phyloP scores from a whole-genome alignment of 1,140 invertebrate species.

The Elymnias hypermnestra region DNA sequence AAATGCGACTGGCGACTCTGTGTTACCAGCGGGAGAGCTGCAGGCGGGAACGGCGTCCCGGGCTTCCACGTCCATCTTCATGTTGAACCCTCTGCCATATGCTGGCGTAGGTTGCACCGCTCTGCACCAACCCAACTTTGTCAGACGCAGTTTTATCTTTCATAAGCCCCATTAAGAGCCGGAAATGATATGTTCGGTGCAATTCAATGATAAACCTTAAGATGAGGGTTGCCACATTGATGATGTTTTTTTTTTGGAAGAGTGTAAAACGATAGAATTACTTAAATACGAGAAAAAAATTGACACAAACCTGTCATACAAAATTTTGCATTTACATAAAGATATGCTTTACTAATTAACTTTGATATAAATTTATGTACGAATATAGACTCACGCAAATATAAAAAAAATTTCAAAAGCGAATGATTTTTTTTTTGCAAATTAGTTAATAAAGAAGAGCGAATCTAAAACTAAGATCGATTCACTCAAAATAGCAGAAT shows the following conservation, averaged over 20 bases:
- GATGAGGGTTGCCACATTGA: no score
- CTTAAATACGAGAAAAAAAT: no score
- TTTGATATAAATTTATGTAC: no score
- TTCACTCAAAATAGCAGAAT: no score
- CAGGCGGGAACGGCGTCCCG: slow-evolving; percentile 38
- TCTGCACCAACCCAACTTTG: slow-evolving; percentile 41
- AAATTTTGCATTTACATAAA: neutral
- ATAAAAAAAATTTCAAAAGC: no score
- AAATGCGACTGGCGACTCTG: slow-evolving; percentile 56
- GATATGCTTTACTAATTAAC: neutral
- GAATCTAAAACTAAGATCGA: no score
- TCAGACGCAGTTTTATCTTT: slow-evolving; percentile 29
- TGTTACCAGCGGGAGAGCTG: slow-evolving; percentile 50
- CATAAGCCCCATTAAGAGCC: neutral
- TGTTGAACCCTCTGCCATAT: slow-evolving; percentile 36
- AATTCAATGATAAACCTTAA: no score
- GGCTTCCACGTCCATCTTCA: slow-evolving; percentile 60
- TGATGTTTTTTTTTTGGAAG: no score
- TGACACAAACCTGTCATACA: neutral
- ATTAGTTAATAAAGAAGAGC: no score
- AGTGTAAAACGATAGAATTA: no score
- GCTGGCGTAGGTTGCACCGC: slow-evolving; percentile 31
- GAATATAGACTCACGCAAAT: no score
- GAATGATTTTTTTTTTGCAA: no score
- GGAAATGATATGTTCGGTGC: neutral